These are phyloP conservation scores for Sciurus carolinensis DNA, from an alignment of 2,797 vertebrate species.

Conservation along the genomic window DNA sequence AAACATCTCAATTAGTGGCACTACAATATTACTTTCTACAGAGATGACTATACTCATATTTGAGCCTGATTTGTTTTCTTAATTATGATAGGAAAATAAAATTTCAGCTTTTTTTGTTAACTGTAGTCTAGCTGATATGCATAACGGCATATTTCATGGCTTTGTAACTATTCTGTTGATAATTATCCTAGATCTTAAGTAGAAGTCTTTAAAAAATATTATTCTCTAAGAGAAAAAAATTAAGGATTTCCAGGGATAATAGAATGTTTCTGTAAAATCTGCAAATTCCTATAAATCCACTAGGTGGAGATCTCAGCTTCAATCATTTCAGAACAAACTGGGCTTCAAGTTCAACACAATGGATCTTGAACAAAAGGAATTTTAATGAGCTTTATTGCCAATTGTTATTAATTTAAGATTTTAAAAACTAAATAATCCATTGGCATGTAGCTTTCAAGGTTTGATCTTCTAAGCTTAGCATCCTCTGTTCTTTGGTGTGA, in stretches of 20 bases:
- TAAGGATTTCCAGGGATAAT: not conserved
- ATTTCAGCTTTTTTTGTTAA: slow-evolving; percentile 72
- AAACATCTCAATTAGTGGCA: slow-evolving; percentile 68
- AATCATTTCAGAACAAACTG: not conserved
- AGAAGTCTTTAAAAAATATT: slow-evolving; percentile 54
- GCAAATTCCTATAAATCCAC: slow-evolving; percentile 47
- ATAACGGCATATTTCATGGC: slow-evolving; percentile 59
- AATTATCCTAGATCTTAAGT: slow-evolving; percentile 60
- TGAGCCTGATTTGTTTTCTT: slow-evolving; percentile 68
- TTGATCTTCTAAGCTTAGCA: slow-evolving; percentile 61
- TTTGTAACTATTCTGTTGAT: slow-evolving; percentile 57
- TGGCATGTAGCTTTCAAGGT: slow-evolving; percentile 35
- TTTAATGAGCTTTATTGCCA: slow-evolving; percentile 69
- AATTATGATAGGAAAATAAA: slow-evolving; percentile 76
- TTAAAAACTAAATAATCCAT: slow-evolving; percentile 79
- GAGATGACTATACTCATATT: slow-evolving; percentile 67
- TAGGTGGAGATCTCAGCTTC: slow-evolving; percentile 71
- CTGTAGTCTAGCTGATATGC: slow-evolving; percentile 20
- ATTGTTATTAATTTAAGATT: slow-evolving; percentile 79
- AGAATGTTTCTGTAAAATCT: slow-evolving; percentile 40
- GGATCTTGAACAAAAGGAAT: slow-evolving; percentile 77
- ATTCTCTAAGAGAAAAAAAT: not conserved
- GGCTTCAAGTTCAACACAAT: slow-evolving; percentile 61
- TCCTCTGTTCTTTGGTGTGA: slow-evolving; percentile 40
- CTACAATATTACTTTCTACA: slow-evolving; percentile 69